Percentiles rank a stretch among this genome's conserved stretches.
Conservation (phyloP, 2,888 invertebrate genomes). For the Archips xylosteana region DNA sequence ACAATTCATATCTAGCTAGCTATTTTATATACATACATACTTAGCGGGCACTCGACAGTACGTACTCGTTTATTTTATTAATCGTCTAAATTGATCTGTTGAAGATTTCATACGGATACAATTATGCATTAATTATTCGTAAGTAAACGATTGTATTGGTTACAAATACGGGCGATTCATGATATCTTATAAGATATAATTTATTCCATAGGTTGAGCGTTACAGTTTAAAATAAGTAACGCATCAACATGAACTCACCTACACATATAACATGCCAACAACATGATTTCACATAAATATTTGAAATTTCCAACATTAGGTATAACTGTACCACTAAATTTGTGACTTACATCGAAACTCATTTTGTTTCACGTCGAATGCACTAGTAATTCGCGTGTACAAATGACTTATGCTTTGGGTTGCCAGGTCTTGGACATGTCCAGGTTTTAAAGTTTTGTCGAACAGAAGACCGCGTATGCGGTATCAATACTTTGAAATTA, state of each 20-base stretch:
- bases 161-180: background rate
- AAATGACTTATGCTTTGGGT: slow-evolving; percentile 17
- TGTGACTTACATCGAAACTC: slow-evolving; percentile 31
- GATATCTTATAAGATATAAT: background rate
- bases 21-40: slow-evolving; percentile 38
- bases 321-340: slow-evolving; percentile 35
- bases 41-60: slow-evolving; percentile 18
- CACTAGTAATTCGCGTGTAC: slow-evolving; percentile 36
- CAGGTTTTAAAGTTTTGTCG: background rate
- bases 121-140: slow-evolving; percentile 33
- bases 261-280: slow-evolving; percentile 16
- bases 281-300: slow-evolving; percentile 27
- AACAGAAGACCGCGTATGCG: background rate
- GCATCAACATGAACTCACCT: slow-evolving; percentile 14
- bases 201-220: background rate
- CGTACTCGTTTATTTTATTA: slow-evolving; percentile 3
- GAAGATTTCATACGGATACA: slow-evolving; percentile 9
- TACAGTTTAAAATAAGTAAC: slow-evolving; percentile 1
- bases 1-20: slow-evolving; percentile 70
- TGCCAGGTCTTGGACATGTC: slow-evolving; percentile 3
- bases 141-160: slow-evolving; percentile 6
- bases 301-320: slow-evolving; percentile 23
- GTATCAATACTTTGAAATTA: background rate
- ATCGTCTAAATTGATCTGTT: slow-evolving; percentile 9
- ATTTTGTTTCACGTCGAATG: slow-evolving; percentile 38